Base-by-base conservation (phyloP, 2,797 vertebrate species). In the Xyrichtys novacula region DNA sequence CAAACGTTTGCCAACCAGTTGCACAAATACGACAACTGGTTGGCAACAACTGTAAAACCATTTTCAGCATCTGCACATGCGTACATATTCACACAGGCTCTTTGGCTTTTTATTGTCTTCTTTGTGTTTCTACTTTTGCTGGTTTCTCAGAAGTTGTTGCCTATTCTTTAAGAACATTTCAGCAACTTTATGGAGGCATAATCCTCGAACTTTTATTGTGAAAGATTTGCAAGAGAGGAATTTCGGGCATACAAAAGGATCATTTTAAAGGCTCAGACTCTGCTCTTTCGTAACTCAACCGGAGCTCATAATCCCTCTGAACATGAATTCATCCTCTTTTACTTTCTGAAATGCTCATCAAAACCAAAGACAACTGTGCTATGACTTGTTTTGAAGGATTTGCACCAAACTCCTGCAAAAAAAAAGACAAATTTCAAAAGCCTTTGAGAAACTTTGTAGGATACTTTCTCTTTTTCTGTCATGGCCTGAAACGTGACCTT, bases 251-350 rank as follows among this genome's bases (percentile, higher is more conserved):
- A 49, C 28, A 17, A 55, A 48, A 31, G 17, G 5, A 26, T 22
- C 28, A 40, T 34, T 67, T 66, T 17, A 57, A 34, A 23, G 11
- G 26, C 48, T 22, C 49, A 20, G 36, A 20, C 23, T 1, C 23
- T 10, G 23, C 26, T 16, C 20, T 47, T 7, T 48, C 36, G 31
- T 52, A 47, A 72, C 25, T 57, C 14, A 10, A 17, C 9, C 44
- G 36, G 16, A 22, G 23, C 42, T 44, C 2, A 52, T 39, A 31
- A 60, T 29, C 49, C 14, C 32, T 8, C 10, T n/a, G 6, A 14
- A 31, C 49, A 59, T 60, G 49, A 60, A 39, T 31, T 12, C n/a
- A 3, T 48, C 12, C 11, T 48, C 6, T 47, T 62, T 26, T 43
- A 11, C 10, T 12, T 34, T 31, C n/a, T 54, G 4, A 46, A 53